phyloP scores from a whole-genome alignment of 1,140 invertebrate genomes.

The Cotesia typhae region DNA sequence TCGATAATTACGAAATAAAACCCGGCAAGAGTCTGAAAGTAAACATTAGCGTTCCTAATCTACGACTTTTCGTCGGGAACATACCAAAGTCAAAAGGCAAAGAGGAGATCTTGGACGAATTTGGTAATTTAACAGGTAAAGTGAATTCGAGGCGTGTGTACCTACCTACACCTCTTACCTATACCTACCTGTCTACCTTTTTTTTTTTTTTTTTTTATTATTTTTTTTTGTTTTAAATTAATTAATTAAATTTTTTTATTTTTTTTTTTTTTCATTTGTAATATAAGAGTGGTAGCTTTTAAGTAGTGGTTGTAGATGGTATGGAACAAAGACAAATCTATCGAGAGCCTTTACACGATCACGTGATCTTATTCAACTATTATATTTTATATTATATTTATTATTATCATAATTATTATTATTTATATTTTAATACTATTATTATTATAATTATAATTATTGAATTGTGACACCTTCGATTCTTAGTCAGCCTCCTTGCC shows the following conservation, averaged over 20 bases:
- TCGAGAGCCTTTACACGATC: slow-evolving; percentile 57
- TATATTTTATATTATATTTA: not conserved
- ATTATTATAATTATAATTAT: too few species aligned
- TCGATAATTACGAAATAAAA: slow-evolving; percentile 99
- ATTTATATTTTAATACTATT: slow-evolving; percentile 44
- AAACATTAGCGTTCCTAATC: slow-evolving; percentile 99
- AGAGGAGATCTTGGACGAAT: slow-evolving; percentile 99
- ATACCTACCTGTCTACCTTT: slow-evolving; percentile 64
- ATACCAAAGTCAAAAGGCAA: slow-evolving; percentile 99
- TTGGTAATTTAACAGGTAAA: slow-evolving; percentile 99
- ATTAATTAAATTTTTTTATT: slow-evolving; percentile 28
- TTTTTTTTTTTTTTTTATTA: slow-evolving; percentile 42
- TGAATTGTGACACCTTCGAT: slow-evolving; percentile 58
- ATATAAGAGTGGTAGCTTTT: slow-evolving; percentile 66
- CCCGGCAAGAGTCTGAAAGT: slow-evolving; percentile 99
- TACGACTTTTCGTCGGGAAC: slow-evolving; percentile 99
- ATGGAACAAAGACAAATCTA: slow-evolving; percentile 52
- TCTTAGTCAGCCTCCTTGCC: slow-evolving; percentile 66
- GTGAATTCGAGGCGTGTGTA: slow-evolving; percentile 73
- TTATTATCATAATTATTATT: slow-evolving; percentile 29
- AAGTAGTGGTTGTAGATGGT: slow-evolving; percentile 66
- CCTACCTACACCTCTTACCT: slow-evolving; percentile 63
- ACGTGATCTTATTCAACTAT: slow-evolving; percentile 38
- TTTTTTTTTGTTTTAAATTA: slow-evolving; percentile 27
- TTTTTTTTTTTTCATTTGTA: slow-evolving; percentile 48